phyloP scores from a whole-genome alignment of 1,140 invertebrate species.

The Heliconius nattereri region DNA sequence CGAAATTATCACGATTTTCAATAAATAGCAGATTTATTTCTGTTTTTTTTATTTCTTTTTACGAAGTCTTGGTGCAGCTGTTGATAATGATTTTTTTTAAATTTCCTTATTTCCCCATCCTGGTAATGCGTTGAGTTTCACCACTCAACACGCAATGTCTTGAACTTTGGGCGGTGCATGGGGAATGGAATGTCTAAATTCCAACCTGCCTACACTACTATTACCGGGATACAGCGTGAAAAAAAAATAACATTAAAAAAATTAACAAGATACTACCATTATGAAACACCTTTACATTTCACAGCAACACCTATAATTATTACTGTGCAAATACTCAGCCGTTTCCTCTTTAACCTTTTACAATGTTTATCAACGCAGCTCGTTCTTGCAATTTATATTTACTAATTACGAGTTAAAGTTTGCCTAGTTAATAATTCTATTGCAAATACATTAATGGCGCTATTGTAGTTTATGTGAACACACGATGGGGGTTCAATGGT shows the following conservation, averaged over 20 bases:
- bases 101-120: too few species aligned
- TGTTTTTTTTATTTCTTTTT: too few species aligned
- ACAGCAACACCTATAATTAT: not conserved
- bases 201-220: not conserved
- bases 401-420: conserved; percentile 33
- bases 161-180: too few species aligned
- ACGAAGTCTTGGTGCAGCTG: too few species aligned
- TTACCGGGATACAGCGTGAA: not conserved
- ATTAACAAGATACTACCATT: not conserved
- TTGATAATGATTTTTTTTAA: too few species aligned
- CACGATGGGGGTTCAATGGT: not conserved
- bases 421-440: conserved; percentile 34
- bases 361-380: conserved; percentile 35
- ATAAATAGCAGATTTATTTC: too few species aligned
- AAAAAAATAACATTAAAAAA: not conserved
- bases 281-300: not conserved
- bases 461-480: not conserved
- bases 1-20: too few species aligned
- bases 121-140: too few species aligned
- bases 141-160: too few species aligned
- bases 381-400: conserved; percentile 21
- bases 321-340: conserved; percentile 23
- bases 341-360: conserved; percentile 44
- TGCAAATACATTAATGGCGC: conserved; percentile 9
- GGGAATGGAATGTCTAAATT: not conserved